These are phyloP conservation scores for Callosobruchus maculatus DNA, from an alignment of 2,888 invertebrate genomes.

Conservation along the genomic window DNA sequence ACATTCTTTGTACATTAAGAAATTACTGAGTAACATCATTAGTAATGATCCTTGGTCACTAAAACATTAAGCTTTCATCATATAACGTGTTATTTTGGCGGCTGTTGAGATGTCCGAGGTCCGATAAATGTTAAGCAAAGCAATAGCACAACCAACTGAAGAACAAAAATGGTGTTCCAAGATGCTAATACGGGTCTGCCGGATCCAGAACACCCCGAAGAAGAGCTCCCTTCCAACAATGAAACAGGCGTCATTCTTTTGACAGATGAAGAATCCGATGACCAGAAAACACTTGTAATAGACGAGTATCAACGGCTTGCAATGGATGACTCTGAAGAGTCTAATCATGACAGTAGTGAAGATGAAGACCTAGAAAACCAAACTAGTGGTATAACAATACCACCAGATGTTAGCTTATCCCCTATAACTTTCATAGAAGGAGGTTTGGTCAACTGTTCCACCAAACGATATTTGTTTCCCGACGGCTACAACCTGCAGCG, in stretches of 20 bases:
- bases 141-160: too few relatives aligned
- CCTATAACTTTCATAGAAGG: slow-evolving; percentile 54
- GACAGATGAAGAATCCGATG: slow-evolving; percentile 24
- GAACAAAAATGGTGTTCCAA: neutral
- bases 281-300: slow-evolving; percentile 20
- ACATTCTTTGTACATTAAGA: too few relatives aligned
- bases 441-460: slow-evolving; percentile 60
- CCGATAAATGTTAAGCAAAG: neutral
- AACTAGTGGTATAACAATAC: neutral
- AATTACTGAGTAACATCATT: too few relatives aligned
- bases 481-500: too few relatives aligned
- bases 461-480: slow-evolving; percentile 51
- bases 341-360: slow-evolving; percentile 7
- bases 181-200: slow-evolving; percentile 30
- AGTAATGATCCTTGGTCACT: too few relatives aligned
- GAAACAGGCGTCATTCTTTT: slow-evolving; percentile 10
- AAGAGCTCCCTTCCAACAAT: slow-evolving; percentile 20
- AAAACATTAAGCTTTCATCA: too few relatives aligned
- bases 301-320: slow-evolving; percentile 19
- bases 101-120: too few relatives aligned
- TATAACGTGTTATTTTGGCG: too few relatives aligned
- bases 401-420: slow-evolving; percentile 37
- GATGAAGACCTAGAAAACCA: slow-evolving; percentile 8
- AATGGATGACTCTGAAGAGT: slow-evolving; percentile 13
- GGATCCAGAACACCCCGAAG: slow-evolving; percentile 33